Conservation (phyloP, 2,888 invertebrate species). For the Rapana venosa region DNA sequence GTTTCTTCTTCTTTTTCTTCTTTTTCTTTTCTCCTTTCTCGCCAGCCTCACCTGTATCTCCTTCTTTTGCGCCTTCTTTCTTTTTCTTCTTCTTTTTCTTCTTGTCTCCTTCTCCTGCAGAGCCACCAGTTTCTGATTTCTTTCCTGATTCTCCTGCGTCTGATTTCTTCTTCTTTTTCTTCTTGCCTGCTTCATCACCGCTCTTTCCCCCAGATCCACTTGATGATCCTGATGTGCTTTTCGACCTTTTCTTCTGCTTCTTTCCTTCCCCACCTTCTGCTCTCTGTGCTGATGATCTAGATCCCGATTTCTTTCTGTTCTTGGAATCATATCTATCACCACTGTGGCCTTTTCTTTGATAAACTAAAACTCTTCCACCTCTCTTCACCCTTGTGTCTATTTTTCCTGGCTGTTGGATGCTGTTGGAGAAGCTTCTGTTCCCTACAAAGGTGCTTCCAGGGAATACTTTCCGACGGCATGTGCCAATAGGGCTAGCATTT, state of each 20-base stretch:
- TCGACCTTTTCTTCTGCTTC: not conserved
- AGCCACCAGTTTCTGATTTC: not conserved
- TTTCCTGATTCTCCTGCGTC: not conserved
- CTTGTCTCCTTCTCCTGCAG: not conserved
- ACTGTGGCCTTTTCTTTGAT: not conserved
- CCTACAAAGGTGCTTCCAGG: not conserved
- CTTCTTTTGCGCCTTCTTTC: not conserved
- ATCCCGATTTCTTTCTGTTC: not conserved
- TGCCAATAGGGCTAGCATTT: not conserved
- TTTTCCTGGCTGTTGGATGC: not conserved
- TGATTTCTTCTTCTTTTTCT: conserved; percentile 6
- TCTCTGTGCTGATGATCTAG: not conserved
- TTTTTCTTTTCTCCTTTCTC: not conserved
- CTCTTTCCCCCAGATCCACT: not conserved
- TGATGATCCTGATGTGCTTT: not conserved
- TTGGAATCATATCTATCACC: not conserved
- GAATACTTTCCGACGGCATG: not conserved
- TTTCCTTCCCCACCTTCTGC: not conserved
- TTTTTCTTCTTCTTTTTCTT: not conserved
- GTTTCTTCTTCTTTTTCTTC: not conserved
- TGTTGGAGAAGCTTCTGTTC: not conserved
- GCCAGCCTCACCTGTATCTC: not conserved
- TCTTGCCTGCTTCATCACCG: not conserved
- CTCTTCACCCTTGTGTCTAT: not conserved
- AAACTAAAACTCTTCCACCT: not conserved